A percentile compares a stretch with the other conserved stretches of the same genome.
Evolutionary conservation across 1,140 invertebrate genomes (phyloP).

Genomic region (Panonychus citri): DNA sequence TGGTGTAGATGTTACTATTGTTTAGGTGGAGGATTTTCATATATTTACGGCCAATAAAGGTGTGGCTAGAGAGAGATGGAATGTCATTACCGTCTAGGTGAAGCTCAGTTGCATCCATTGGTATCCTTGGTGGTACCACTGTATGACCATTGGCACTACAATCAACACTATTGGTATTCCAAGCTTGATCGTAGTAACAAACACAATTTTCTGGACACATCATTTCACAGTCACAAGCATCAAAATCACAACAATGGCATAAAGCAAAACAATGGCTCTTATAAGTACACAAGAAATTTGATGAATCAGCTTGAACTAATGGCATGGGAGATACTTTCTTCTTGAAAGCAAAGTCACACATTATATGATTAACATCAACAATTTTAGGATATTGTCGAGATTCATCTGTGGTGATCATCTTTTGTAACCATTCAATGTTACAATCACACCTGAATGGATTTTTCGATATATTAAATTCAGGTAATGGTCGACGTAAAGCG

Average conservation of each 20-base stretch:
- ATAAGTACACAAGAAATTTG: constrained; percentile 70
- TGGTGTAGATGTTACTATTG: constrained; percentile 52
- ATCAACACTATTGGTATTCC: constrained; percentile 75
- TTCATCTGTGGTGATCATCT: constrained; percentile 30
- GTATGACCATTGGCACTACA: constrained; percentile 32
- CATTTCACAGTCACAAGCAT: constrained; percentile 86
- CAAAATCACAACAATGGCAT: constrained; percentile 80
- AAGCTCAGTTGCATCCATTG: constrained; percentile 78
- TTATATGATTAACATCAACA: constrained; percentile 60
- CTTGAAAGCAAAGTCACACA: constrained; percentile 31
- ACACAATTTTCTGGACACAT: constrained; percentile 71
- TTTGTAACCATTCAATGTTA: constrained; percentile 64
- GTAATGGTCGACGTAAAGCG: constrained; percentile 26
- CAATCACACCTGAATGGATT: constrained; percentile 73
- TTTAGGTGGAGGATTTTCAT: constrained; percentile 63
- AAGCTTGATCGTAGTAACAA: constrained; percentile 62
- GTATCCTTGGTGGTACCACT: constrained; percentile 53
- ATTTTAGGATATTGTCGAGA: constrained; percentile 53
- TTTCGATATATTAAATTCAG: constrained; percentile 62
- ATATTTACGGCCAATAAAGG: constrained; percentile 74
- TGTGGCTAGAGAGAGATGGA: constrained; percentile 54
- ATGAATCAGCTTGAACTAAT: constrained; percentile 40
- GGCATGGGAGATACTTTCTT: neutral
- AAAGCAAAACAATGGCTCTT: constrained; percentile 74
- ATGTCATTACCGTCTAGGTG: constrained; percentile 74